A percentile compares a stretch with the other conserved stretches of the same genome.
Evolutionary conservation across 2,888 invertebrate genomes (phyloP).

Genomic region (Clistopyga incitator): DNA sequence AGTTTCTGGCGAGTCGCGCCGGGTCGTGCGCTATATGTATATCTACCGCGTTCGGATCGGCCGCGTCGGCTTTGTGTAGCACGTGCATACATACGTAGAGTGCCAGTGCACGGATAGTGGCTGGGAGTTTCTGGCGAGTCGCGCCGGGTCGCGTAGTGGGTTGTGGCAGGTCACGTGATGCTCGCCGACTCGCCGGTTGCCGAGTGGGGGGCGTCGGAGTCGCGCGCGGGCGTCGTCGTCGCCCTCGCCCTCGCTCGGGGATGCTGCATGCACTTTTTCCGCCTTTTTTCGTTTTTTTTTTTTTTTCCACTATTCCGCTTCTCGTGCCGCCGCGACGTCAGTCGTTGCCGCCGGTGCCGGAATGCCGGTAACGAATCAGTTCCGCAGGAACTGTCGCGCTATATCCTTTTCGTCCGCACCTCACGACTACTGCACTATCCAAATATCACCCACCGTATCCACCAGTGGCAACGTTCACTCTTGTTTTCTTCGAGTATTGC

Average conservation of each 20-base stretch:
- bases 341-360: conserved; percentile 37
- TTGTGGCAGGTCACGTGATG: conserved; percentile 56
- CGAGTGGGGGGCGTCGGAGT: not conserved
- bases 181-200: conserved; percentile 9
- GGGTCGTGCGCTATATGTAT: too few species aligned
- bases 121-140: conserved; percentile 28
- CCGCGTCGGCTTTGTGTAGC: conserved; percentile 7
- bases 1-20: too few species aligned
- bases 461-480: too few species aligned
- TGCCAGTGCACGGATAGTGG: conserved; percentile 31
- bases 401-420: not conserved
- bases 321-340: not conserved
- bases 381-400: conserved; percentile 51
- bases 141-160: conserved; percentile 49
- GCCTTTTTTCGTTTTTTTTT: not conserved
- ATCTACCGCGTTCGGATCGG: conserved; percentile 12
- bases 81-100: not conserved
- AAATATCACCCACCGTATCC: too few species aligned
- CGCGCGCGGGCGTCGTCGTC: conserved; percentile 49
- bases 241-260: conserved; percentile 40
- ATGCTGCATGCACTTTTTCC: conserved; percentile 29
- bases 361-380: conserved; percentile 53
- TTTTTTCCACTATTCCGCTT: not conserved
- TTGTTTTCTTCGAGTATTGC: too few species aligned
- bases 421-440: not conserved